Evolutionary conservation across 2,888 invertebrate species (phyloP), one percentile per base, ranked within the genome.

Genomic region (Unio delphinus): DNA sequence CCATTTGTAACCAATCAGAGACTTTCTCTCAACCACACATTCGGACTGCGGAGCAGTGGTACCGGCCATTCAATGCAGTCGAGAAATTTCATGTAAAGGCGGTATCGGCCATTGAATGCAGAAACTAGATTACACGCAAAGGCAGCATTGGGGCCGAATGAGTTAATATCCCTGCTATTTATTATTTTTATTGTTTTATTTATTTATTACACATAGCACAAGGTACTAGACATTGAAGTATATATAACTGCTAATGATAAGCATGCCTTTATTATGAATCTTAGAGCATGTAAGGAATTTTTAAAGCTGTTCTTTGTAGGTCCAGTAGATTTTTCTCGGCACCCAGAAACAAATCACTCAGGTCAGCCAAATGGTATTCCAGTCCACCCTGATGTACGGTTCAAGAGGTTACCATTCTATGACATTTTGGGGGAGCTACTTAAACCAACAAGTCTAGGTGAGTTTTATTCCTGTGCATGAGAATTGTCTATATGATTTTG

Each of bases 381-480:
- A 8, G 94, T 97, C 67, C 95, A 96, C 89, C 97, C 97, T 0
- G 97, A 98, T 90, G 96, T 98, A n/a, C 94, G 94, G 86, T 93
- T 98, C 82, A 96, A 96, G 88, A 94, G 94, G 85, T 91, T 98
- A 66, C 97, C 98, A 4, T 98, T 98, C 91, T 98, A 95, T 90
- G 97, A 98, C 90, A 93, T 95, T 75, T 89, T 96, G 70, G 94
- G 94, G 2, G 96, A 96, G 87, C 92, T 98, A 61, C 92, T 98
- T 84, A 96, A 96, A 90, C 97, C 98, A 0, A 95, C 96, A 30
- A 95, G 95, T 70, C 92, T 98, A 87, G 88, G 91, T 92, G 86
- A 86, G 89, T 70, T 61, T 11, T n/a, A 34, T 55, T n/a, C 26
- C 17, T 55, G 23, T 23, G 15, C n/a, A 18, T 11, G 23, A 28